Evolutionary conservation across 2,797 vertebrate genomes (phyloP), one percentile per base, ranked within the genome.

Genomic region (Halcyon badia): DNA sequence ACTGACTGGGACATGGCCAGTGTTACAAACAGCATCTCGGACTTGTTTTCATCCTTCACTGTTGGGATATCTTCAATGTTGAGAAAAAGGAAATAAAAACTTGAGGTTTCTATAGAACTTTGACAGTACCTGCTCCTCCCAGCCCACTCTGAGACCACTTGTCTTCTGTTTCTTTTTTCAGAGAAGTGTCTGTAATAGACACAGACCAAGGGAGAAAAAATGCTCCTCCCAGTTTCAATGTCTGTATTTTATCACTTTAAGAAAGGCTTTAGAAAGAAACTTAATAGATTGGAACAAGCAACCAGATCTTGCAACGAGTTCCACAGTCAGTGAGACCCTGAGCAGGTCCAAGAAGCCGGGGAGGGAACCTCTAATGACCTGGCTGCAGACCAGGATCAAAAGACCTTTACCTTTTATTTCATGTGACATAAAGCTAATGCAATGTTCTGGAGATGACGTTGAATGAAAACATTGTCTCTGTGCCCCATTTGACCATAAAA

Each of bases 331-430:
- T 41, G 35, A 83, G 66, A 80, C 51, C 41, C 56, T 72, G 49
- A 48, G 54, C n/a, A 44, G 69, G 19, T 25, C 65, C 46, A 49
- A 48, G 66, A 65, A n/a, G 2, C 35, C 76, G 24, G 26, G 62
- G 46, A 48, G 42, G 49, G 58, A 95, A 68, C 22, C 35, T 69
- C 54, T 62, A 66, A 66, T 79, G 70, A 79, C 46, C 93, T 82
- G 70, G 70, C 46, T 84, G 39, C 5, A 5, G 66, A 79, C 39
- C 64, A 89, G 52, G 58, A 77, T 87, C 89, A 82, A 83, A 92
- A 82, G 80, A 91, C 12, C 0, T 88, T 91, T 69, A 83, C 83
- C 73, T 91, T 94, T 73, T 64, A 80, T 90, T 94, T 62, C 44
- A 42, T 61, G 52, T 68, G 70, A 89, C 78, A 89, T 80, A 75